These are phyloP conservation scores for Tetragonula carbonaria DNA, from an alignment of 2,888 invertebrate genomes.

Conservation along the genomic window DNA sequence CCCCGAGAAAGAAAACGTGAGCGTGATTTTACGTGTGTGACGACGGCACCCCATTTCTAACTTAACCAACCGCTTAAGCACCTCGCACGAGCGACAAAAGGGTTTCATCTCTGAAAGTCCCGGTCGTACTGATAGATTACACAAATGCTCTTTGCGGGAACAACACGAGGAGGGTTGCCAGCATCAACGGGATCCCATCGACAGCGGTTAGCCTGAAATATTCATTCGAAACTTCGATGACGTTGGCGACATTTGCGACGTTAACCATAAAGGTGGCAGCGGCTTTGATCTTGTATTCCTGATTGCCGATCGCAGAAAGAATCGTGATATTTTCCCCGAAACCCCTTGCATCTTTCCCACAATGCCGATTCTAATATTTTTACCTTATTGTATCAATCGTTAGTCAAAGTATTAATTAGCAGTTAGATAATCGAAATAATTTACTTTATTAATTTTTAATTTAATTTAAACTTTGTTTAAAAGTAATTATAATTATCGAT, in stretches of 20 bases:
- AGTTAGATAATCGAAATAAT: too few relatives aligned
- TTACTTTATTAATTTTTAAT: too few relatives aligned
- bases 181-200: conserved; percentile 54
- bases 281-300: conserved; percentile 75
- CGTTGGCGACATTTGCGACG: conserved; percentile 72
- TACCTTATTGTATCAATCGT: neutral
- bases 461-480: too few relatives aligned
- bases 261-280: conserved; percentile 58
- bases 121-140: conserved; percentile 78
- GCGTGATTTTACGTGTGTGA: conserved; percentile 9
- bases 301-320: conserved; percentile 54
- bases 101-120: conserved; percentile 79
- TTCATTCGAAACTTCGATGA: conserved; percentile 72
- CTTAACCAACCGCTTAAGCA: conserved; percentile 81
- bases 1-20: neutral
- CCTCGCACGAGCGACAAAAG: conserved; percentile 80
- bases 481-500: too few relatives aligned
- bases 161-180: conserved; percentile 57
- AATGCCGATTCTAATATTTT: neutral
- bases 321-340: conserved; percentile 31
- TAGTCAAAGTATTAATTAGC: too few relatives aligned
- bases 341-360: conserved; percentile 1
- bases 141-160: conserved; percentile 79
- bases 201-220: conserved; percentile 70
- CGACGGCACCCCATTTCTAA: conserved; percentile 67